Evolutionary conservation across 1,140 invertebrate species (phyloP).

Genomic region (Phthorimaea operculella): DNA sequence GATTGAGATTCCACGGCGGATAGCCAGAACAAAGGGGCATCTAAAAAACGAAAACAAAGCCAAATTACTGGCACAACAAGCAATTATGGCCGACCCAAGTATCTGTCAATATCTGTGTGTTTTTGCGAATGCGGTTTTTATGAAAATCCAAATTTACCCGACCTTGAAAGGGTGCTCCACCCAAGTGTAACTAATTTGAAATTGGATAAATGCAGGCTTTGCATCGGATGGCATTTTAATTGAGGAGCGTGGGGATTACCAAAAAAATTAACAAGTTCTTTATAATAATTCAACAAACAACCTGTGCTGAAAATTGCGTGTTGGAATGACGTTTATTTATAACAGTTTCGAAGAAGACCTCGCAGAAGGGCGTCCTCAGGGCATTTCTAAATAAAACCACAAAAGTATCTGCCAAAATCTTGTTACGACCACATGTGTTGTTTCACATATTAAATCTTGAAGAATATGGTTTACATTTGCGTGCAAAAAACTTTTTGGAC

Average conservation of each 20-base stretch:
- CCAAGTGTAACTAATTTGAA: too few relatives aligned
- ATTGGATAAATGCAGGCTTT: too few relatives aligned
- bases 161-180: background rate
- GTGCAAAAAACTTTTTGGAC: too few relatives aligned
- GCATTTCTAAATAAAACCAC: constrained; percentile 1
- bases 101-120: background rate
- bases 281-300: too few relatives aligned
- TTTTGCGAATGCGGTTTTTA: background rate
- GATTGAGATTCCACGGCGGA: constrained; percentile 23
- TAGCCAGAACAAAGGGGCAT: constrained; percentile 31
- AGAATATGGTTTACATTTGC: background rate
- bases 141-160: background rate
- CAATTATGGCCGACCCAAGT: background rate
- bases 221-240: too few relatives aligned
- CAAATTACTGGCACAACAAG: background rate
- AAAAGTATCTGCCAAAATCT: background rate
- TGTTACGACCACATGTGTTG: background rate
- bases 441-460: background rate
- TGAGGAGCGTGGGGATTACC: too few relatives aligned
- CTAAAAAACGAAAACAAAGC: constrained; percentile 25
- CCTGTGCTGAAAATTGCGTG: too few relatives aligned
- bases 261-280: too few relatives aligned
- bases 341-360: background rate
- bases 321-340: background rate
- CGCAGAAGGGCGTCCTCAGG: background rate